Evolutionary conservation across 2,797 vertebrate species (phyloP), one percentile per base, ranked within the genome.

Genomic region (Sylvia borin): DNA sequence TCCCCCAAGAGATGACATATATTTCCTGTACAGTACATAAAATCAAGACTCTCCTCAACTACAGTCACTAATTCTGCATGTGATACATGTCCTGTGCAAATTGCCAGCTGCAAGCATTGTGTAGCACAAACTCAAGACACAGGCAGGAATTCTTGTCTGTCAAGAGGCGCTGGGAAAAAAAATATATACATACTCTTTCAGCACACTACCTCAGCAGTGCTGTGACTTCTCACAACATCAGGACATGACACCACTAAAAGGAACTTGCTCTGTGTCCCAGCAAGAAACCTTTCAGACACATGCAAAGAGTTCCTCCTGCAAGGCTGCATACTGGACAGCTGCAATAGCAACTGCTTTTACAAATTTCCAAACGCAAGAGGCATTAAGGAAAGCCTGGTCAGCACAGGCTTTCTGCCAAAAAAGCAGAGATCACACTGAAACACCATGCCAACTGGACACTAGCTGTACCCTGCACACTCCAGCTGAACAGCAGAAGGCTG

Each of bases 391-490:
- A 80, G 61, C 55, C 43, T 21, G 73, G 34, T 81, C 70, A 79
- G 90, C 68, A 51, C 2, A 0, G 36, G 6, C 1, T 42, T 16
- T 13, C 53, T 64, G 64, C 64, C 82, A 57, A 68, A 36, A n/a
- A 70, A 60, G 57, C 42, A 13, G 40, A 51, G n/a, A 61, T 31
- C 42, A 21, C 1, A 0, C n/a, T 58, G 68, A 50, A 36, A 7
- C 32, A 5, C 5, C 2, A 29, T 26, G 8, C 25, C 16, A 26
- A 0, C n/a, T 7, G 31, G 61, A n/a, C 31, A 36, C 14, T 0
- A 10, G 31, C 27, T 58, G 50, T 57, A 73, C 47, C 50, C 55
- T 16, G 27, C 38, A 16, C 5, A 1, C 32, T 50, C 36, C 29
- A 34, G 47, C 40, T 71, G 50, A 60, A 21, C 53, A 15, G 32